These are phyloP conservation scores for Halisarca cf. caerulea DNA, from an alignment of 37 sponge, comb jelly and placozoan genomes.

Conservation along the genomic window DNA sequence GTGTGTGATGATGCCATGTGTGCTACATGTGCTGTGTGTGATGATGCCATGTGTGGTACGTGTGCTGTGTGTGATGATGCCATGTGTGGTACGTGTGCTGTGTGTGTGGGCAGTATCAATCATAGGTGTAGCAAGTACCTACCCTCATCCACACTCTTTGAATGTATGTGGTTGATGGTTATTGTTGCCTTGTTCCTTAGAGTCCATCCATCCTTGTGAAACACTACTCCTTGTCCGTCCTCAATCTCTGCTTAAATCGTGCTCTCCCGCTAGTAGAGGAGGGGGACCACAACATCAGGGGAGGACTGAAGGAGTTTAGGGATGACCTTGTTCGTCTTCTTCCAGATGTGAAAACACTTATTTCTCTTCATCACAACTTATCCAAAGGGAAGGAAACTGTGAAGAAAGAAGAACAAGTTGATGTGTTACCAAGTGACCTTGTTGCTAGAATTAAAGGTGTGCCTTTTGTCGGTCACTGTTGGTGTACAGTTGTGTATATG, in stretches of 20 bases:
- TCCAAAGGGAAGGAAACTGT: neutral
- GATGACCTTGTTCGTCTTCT: slow-evolving; percentile 58
- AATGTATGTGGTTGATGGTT: neutral
- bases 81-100: too few species aligned
- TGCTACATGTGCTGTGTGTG: too few species aligned
- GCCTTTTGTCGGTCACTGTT: too few species aligned
- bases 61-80: too few species aligned
- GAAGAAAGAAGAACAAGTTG: neutral
- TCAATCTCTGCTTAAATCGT: slow-evolving; percentile 45
- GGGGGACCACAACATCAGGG: neutral
- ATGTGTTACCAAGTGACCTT: neutral
- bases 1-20: too few species aligned
- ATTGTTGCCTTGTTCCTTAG: neutral
- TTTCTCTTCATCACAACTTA: slow-evolving; percentile 51
- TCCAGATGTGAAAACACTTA: slow-evolving; percentile 70
- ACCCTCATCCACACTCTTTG: too few species aligned
- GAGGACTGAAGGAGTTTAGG: neutral
- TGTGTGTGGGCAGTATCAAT: too few species aligned
- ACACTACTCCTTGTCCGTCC: slow-evolving; percentile 30
- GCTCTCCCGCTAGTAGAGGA: slow-evolving; percentile 32
- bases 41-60: too few species aligned
- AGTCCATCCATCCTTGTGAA: slow-evolving; percentile 43
- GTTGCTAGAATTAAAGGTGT: neutral
- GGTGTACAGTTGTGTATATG: too few species aligned
- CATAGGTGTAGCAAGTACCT: too few species aligned